Percentiles rank a stretch among this genome's conserved stretches.
phyloP scores from a whole-genome alignment of 92 coral and sea anemone species.

The Phenganax marumi region DNA sequence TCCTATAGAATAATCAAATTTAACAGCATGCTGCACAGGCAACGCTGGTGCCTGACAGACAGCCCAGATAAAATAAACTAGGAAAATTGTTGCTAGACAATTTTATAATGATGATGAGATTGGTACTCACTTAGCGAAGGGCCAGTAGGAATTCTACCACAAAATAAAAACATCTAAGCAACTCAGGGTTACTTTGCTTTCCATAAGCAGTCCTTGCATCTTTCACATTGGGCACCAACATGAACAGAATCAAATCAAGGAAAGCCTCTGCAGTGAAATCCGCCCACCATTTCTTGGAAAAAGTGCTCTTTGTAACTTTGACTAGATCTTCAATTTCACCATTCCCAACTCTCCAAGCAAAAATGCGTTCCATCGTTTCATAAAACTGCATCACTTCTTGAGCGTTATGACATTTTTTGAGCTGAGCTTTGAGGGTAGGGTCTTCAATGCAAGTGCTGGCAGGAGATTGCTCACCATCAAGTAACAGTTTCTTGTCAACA shows the following conservation, averaged over 20 bases:
- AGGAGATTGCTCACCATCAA: constrained; percentile 81
- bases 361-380: constrained; percentile 67
- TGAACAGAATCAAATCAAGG: constrained; percentile 60
- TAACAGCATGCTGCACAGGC: no score
- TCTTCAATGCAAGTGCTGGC: constrained; percentile 76
- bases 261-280: constrained; percentile 69
- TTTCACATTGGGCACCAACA: constrained; percentile 60
- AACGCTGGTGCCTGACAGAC: no score
- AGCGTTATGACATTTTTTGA: constrained; percentile 65
- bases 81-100: no score
- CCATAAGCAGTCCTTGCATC: background rate
- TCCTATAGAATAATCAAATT: no score
- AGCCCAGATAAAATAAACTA: no score
- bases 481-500: constrained; percentile 70
- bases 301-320: constrained; percentile 72
- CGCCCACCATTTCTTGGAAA: constrained; percentile 91
- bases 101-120: background rate
- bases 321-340: constrained; percentile 93
- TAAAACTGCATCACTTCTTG: constrained; percentile 78
- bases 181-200: constrained; percentile 71
- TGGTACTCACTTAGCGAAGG: background rate
- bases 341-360: constrained; percentile 77
- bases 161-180: constrained; percentile 76
- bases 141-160: constrained; percentile 65
- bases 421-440: constrained; percentile 62